Base-by-base conservation (phyloP, 1,140 invertebrate genomes). In the Lycorma delicatula region DNA sequence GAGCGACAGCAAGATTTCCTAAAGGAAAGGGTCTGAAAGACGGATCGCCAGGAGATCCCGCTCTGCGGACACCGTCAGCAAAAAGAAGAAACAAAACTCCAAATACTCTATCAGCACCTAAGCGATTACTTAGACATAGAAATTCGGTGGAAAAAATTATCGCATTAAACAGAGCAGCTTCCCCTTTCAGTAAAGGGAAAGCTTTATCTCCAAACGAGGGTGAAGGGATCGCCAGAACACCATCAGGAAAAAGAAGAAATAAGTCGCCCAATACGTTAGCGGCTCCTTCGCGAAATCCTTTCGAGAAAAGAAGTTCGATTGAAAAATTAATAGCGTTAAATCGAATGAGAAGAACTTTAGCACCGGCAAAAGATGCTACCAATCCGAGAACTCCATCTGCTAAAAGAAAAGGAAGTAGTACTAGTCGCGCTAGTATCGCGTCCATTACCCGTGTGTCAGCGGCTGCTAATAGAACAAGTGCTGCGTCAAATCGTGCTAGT, bases 341-440 rank as follows among this genome's bases (percentile, higher is more conserved):
- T 11, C 6, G 41, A 11, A 44, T 44, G 41, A 22, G 41, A 16
- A 44, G 23, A 44, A 9, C 41, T 1, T 22, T 44, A 18, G 23
- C 41, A 7, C 41, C 41, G 6, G 41, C 6, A 44, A 22, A 44
- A 44, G 41, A 16, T 44, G 41, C 18, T 9, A 44, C 18, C 5
- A 44, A 22, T 44, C n/a, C 16, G 41, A 44, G n/a, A 44, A 51
- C 13, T 51, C 26, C 49, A 51, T 18, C 49, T n/a, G 49, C 49
- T 7, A 51, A 51, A 29, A 51, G 49, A 18, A 16, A 51, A 51
- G 23, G 49, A 29, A 51, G 41, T 11, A 44, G 41, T 44, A 44
- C 41, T 6, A 44, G 41, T 44, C 5, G 41, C 3, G 41, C 41
- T 44, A 44, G 41, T 44, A 44, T 44, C 18, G 41, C 41, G 1